Conservation (phyloP, 2,113 vertebrate species). For the Pandion haliaetus region DNA sequence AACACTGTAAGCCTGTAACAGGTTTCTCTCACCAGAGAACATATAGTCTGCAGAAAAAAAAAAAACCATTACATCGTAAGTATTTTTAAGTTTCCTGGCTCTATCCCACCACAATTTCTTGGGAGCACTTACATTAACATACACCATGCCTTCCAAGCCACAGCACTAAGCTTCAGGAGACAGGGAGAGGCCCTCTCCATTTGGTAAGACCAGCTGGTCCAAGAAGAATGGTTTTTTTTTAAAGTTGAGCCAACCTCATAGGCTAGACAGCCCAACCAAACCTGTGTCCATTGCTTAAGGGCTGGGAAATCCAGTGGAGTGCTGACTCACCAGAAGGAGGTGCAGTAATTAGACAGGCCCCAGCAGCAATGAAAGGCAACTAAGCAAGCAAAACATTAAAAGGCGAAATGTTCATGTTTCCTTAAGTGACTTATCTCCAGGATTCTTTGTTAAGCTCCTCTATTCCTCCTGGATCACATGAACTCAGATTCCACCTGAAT, state of each 20-base stretch:
- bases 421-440: slow-evolving; percentile 28
- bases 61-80: neutral
- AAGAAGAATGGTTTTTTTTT: slow-evolving; percentile 15
- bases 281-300: neutral
- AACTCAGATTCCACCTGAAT: neutral
- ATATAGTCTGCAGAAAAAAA: neutral
- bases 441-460: neutral
- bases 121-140: neutral
- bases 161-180: neutral
- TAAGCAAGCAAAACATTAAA: slow-evolving; percentile 16
- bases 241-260: slow-evolving; percentile 51
- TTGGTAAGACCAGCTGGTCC: slow-evolving; percentile 26
- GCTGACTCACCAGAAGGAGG: slow-evolving; percentile 42
- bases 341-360: slow-evolving; percentile 16
- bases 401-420: slow-evolving; percentile 23
- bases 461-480: neutral
- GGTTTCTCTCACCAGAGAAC: neutral
- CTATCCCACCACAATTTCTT: neutral
- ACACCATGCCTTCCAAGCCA: neutral
- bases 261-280: slow-evolving; percentile 42
- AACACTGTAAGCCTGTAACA: neutral
- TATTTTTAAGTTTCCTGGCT: slow-evolving; percentile 4
- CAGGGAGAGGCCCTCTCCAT: slow-evolving; percentile 11
- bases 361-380: slow-evolving; percentile 16
- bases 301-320: slow-evolving; percentile 46